Evolutionary conservation across 1,140 invertebrate genomes (phyloP), one percentile per base, ranked within the genome.

Genomic region (Nylanderia fulva): DNA sequence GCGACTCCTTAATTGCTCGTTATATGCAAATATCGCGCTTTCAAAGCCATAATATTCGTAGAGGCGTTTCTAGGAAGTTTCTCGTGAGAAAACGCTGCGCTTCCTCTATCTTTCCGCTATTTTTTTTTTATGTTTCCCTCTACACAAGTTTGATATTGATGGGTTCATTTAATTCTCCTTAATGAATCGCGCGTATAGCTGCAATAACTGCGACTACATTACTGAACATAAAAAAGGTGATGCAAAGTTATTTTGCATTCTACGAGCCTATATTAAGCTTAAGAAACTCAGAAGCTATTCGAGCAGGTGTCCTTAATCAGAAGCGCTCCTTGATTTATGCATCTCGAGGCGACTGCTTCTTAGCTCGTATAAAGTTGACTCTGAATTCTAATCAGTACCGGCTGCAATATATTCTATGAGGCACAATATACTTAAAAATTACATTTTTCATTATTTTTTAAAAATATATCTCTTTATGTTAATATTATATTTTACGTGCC

Each of bases 11-110:
- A 82, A 82, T 82, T 71, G 66, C 66, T 82, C 66, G 77, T 82
- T 82, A 82, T 72, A 72, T 82, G 77, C 66, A 82, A 82, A 82
- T 72, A 71, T 72, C 18, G 52, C 36, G 42, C 24, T 72, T 82
- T 71, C 42, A 33, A 72, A 72, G 36, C 64, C 27, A 60, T 71
- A 71, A 72, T 71, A 52, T 56, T 58, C 24, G 64, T n/a, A 15
- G 21, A 54, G 9, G 29, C 63, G 45, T 77, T n/a, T 66, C 63
- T 27, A 21, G 11, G n/a, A 42, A 71, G 33, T 82, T 72, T 71
- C 18, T 21, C 39, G 24, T 6, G 39, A 29, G 27, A 72, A 82
- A 24, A 82, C 36, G 64, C 33, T 42, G 54, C 52, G 64, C 36
- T 69, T 80, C 24, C 45, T 36, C 45, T 36, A 27, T 45, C 18